Conservation (phyloP, 1,140 invertebrate genomes). For the Drosophila saltans region DNA sequence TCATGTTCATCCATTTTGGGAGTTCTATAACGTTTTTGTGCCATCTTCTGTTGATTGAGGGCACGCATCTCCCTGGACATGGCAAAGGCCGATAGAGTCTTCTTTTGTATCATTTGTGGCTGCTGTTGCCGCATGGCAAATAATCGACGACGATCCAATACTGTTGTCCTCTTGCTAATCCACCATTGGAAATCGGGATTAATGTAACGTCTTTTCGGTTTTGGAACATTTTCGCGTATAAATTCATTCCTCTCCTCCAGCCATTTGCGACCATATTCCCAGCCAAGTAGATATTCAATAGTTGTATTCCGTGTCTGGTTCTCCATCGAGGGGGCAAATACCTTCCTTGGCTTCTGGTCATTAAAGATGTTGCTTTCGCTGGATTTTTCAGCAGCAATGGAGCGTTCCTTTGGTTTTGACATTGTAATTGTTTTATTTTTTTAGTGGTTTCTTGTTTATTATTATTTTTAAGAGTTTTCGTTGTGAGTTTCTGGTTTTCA, state of each 20-base stretch:
- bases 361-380: neutral
- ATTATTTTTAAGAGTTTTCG: too few relatives aligned
- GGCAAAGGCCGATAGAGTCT: neutral
- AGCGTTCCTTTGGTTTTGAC: neutral
- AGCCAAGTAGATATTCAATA: neutral
- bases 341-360: neutral
- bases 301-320: neutral
- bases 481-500: neutral
- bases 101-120: neutral
- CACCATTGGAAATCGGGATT: slow-evolving; percentile 11
- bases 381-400: neutral
- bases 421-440: neutral
- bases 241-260: slow-evolving; percentile 2
- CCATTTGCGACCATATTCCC: slow-evolving; percentile 11
- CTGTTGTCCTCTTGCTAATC: slow-evolving; percentile 2
- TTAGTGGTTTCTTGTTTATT: slow-evolving; percentile 29
- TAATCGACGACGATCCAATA: neutral
- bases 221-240: neutral
- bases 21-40: neutral
- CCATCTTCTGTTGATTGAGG: neutral
- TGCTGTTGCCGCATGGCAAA: neutral
- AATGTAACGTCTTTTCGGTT: neutral
- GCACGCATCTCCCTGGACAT: neutral
- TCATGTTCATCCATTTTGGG: neutral
- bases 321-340: neutral